Evolutionary conservation across 2,113 vertebrate genomes (phyloP).

Genomic region (Anoplopoma fimbria): DNA sequence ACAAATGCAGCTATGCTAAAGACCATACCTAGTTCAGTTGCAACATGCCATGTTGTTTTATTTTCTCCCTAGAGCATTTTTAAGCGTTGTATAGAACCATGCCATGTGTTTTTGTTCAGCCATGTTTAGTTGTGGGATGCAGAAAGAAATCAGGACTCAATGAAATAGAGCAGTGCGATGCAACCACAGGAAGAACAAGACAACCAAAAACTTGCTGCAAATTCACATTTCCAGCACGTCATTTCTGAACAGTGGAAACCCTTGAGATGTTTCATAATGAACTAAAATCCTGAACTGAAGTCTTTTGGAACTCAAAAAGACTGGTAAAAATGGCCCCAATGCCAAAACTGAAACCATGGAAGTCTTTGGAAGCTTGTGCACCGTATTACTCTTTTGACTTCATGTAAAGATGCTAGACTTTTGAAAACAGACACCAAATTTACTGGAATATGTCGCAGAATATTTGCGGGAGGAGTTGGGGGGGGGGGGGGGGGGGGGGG

Average conservation of each 20-base stretch:
- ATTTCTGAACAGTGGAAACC: slow-evolving; percentile 66
- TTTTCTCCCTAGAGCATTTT: slow-evolving; percentile 47
- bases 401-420: slow-evolving; percentile 75
- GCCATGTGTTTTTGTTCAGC: slow-evolving; percentile 54
- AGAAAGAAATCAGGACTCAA: slow-evolving; percentile 67
- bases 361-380: slow-evolving; percentile 73
- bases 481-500: slow-evolving; percentile 24
- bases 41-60: slow-evolving; percentile 46
- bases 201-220: slow-evolving; percentile 75
- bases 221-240: slow-evolving; percentile 73
- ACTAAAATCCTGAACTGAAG: slow-evolving; percentile 55
- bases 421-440: slow-evolving; percentile 73
- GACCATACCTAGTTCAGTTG: slow-evolving; percentile 47
- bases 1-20: slow-evolving; percentile 48
- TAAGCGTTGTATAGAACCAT: slow-evolving; percentile 66
- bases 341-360: slow-evolving; percentile 64
- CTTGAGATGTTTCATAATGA: slow-evolving; percentile 65
- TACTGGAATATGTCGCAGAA: slow-evolving; percentile 57
- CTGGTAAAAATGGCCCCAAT: slow-evolving; percentile 46
- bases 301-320: slow-evolving; percentile 56
- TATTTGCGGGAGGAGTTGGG: slow-evolving; percentile 38
- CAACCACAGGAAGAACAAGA: slow-evolving; percentile 63
- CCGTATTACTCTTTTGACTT: slow-evolving; percentile 77
- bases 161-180: slow-evolving; percentile 44
- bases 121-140: slow-evolving; percentile 70